Evolutionary conservation across 2,113 vertebrate species (phyloP).

Genomic region (Nicator chloris): DNA sequence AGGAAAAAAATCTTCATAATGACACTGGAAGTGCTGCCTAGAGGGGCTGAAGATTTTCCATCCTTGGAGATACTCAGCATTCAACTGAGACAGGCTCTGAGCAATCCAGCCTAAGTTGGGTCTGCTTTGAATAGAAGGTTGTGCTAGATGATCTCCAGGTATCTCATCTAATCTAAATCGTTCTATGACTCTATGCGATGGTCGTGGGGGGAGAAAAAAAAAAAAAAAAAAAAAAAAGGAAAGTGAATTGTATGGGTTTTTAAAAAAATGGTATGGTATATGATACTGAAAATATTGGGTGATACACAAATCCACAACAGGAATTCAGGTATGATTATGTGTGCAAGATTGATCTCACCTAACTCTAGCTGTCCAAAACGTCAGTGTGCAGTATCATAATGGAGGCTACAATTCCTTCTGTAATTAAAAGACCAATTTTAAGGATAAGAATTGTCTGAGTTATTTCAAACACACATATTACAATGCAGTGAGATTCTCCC

Average conservation of each 20-base stretch:
- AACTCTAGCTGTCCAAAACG: background rate
- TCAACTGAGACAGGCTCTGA: background rate
- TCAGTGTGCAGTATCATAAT: background rate
- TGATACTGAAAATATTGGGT: background rate
- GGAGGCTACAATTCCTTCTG: background rate
- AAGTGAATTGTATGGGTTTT: background rate
- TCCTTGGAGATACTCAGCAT: background rate
- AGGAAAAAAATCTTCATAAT: background rate
- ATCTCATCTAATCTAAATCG: background rate
- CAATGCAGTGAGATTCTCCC: background rate
- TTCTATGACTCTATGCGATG: background rate
- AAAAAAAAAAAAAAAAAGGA: background rate
- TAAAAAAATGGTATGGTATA: background rate
- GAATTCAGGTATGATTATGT: background rate
- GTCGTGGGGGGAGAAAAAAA: rapidly evolving
- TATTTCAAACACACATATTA: background rate
- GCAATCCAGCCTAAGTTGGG: background rate
- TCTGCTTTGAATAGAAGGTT: background rate
- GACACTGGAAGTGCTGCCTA: background rate
- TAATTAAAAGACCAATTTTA: background rate
- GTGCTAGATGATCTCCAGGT: background rate
- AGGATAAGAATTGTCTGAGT: background rate
- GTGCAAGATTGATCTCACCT: background rate
- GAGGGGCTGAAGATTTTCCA: background rate
- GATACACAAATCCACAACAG: background rate